phyloP scores from a whole-genome alignment of 1,140 invertebrate genomes.

The Plectrocnemia conspersa region DNA sequence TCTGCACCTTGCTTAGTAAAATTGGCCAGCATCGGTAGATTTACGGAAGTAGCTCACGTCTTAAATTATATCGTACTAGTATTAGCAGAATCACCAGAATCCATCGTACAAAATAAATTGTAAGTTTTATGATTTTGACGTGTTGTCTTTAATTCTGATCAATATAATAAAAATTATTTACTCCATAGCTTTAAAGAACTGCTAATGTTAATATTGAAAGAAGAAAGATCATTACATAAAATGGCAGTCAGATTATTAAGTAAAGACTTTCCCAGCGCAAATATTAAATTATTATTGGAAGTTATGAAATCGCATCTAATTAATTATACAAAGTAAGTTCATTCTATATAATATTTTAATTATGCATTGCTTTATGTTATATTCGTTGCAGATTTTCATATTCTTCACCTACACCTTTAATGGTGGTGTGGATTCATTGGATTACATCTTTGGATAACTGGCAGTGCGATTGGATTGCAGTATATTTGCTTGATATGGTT shows the following conservation, averaged over 20 bases:
- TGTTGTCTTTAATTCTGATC: background rate
- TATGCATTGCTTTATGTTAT: constrained; percentile 1
- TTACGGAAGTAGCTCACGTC: constrained; percentile 23
- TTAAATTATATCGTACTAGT: constrained; percentile 27
- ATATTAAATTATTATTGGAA: constrained; percentile 23
- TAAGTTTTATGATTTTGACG: constrained; percentile 14
- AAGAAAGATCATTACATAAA: constrained; percentile 30
- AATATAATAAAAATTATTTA: background rate
- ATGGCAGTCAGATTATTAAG: constrained; percentile 28
- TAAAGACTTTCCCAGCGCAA: constrained; percentile 23
- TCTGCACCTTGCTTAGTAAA: constrained; percentile 25
- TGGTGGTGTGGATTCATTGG: constrained; percentile 33
- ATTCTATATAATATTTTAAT: background rate
- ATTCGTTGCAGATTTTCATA: constrained; percentile 11
- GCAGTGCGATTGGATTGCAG: constrained; percentile 27
- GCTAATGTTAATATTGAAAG: constrained; percentile 21
- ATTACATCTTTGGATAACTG: constrained; percentile 31
- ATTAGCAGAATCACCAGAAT: constrained; percentile 18
- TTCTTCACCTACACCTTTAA: constrained; percentile 10
- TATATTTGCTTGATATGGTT: constrained; percentile 28
- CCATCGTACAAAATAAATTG: constrained; percentile 22
- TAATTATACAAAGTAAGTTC: constrained; percentile 23
- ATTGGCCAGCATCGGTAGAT: constrained; percentile 24
- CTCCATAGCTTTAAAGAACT: constrained; percentile 29
- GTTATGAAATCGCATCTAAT: constrained; percentile 31